phyloP scores from a whole-genome alignment of 2,888 invertebrate genomes.

The Hydroisotoma schaefferi region DNA sequence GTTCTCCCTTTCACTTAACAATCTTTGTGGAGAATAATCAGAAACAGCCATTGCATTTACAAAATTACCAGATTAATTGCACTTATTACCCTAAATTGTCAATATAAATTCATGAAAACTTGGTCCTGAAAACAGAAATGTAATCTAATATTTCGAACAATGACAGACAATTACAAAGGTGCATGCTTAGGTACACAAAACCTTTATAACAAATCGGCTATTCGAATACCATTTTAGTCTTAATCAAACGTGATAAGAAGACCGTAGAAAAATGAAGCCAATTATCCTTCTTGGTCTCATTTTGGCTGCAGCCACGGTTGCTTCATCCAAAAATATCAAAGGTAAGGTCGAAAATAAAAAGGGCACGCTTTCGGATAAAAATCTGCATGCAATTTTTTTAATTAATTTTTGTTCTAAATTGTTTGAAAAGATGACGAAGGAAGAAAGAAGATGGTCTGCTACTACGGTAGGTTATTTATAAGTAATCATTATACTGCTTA shows the following conservation, averaged over 20 bases:
- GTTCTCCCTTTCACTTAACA: no score
- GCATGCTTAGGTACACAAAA: no score
- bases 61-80: no score
- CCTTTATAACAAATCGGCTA: no score
- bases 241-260: no score
- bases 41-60: no score
- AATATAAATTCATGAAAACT: no score
- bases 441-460: conserved; percentile 49
- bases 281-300: conserved; percentile 3
- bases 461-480: conserved; percentile 39
- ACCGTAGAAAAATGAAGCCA: neutral
- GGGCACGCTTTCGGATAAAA: neutral
- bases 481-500: neutral
- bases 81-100: no score
- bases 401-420: neutral
- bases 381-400: neutral
- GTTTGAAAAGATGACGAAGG: neutral
- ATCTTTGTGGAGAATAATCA: no score
- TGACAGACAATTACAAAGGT: no score
- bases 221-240: conserved; percentile 2
- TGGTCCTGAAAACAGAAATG: no score
- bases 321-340: neutral
- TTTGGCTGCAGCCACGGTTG: neutral
- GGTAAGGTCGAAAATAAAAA: neutral
- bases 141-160: no score